These are phyloP conservation scores for Lasiurus borealis DNA, from an alignment of 2,113 vertebrate species.

Conservation along the genomic window DNA sequence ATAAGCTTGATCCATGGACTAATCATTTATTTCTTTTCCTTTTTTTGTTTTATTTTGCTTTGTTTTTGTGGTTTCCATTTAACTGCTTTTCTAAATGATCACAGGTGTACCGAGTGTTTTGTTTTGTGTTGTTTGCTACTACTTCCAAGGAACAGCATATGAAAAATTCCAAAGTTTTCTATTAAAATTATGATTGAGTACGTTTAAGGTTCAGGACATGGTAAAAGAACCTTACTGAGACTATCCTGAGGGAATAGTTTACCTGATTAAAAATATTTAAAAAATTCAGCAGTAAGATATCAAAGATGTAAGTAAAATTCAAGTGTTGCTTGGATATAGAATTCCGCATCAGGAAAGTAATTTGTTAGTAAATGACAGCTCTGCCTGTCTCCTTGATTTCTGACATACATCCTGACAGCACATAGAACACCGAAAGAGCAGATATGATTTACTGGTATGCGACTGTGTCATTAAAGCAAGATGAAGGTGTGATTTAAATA, in stretches of 20 bases:
- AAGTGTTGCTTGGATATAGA: conserved; percentile 6
- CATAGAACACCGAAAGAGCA: conserved; percentile 34
- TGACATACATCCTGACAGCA: conserved; percentile 24
- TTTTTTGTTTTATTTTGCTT: not conserved
- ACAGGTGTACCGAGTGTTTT: not conserved
- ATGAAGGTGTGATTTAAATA: conserved; percentile 23
- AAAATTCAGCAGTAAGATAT: not conserved
- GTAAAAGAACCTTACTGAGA: not conserved
- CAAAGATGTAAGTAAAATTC: conserved; percentile 13
- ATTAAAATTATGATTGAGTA: conserved; percentile 61
- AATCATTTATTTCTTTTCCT: conserved; percentile 24
- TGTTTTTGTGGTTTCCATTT: conserved; percentile 21
- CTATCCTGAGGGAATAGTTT: conserved; percentile 1
- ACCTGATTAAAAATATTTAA: not conserved
- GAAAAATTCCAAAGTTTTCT: conserved; percentile 33
- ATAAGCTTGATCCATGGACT: conserved; percentile 62
- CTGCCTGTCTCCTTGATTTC: conserved; percentile 14
- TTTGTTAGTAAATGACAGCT: conserved; percentile 52
- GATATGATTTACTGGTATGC: not conserved
- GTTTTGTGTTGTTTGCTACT: not conserved
- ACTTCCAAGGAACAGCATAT: not conserved
- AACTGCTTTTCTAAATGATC: conserved; percentile 61
- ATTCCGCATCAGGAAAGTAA: conserved; percentile 27
- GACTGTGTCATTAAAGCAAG: not conserved
- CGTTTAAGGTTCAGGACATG: conserved; percentile 54